Base-by-base conservation (phyloP, 2,113 vertebrate species). In the Gallinago undulata region DNA sequence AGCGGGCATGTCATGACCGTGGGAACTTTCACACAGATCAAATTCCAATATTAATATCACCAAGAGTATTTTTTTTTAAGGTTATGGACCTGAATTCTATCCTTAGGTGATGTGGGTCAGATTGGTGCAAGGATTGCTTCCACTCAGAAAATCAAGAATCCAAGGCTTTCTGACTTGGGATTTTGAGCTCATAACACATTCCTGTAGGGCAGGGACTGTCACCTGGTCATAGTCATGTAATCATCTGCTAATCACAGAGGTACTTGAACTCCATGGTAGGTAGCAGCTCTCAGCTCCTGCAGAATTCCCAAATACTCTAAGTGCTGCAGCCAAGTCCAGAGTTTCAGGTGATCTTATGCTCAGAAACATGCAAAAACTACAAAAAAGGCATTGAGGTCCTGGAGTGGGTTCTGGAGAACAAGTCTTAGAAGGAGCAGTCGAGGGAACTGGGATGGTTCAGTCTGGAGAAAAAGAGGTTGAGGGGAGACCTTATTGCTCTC, bases 331-430 rank as follows among this genome's bases (percentile, higher is more conserved):
- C 60, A 55, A 64, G n/a, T 41, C 39, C 24, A 74, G 87, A 96
- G 74, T 96, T 96, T 88, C 63, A 94, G 89, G 50, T 70, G 72
- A n/a, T 90, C 66, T 79, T 60, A n/a, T 3, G 10, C 48, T 92
- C 45, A 41, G 19, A 87, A 88, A n/a, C 19, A 53, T 6, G 51
- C 15, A 53, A 28, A 53, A 53, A 28, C 51, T 53, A 53, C 51
- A 53, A 53, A 53, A 27, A 53, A 53, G 27, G 15, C 51, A 53
- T 53, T 53, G 51, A 53, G 14, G 27, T 53, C 27, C 25, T 53
- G 25, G 51, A 28, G 51, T 27, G 4, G 27, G 15, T 28, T 53
- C 27, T 53, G 51, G 51, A 53, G 51, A 53, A 28, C 25, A 53
- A 53, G 27, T 53, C 25, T 53, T 53, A 53, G 5, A 3, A 53